phyloP scores from a whole-genome alignment of 2,113 vertebrate genomes.

The Hemichromis elongatus region DNA sequence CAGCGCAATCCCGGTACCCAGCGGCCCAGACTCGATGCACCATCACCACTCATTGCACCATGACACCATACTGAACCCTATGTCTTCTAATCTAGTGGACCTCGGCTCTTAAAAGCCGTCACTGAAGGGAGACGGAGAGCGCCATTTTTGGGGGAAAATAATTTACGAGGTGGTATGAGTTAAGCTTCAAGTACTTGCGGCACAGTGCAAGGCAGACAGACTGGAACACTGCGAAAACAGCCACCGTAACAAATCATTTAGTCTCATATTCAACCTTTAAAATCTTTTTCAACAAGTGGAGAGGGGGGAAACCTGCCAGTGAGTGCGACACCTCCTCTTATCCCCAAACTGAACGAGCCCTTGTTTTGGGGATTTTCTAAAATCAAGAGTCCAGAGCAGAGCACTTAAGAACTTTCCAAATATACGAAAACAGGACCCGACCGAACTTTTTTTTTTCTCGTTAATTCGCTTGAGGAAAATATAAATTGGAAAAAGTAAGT shows the following conservation, averaged over 20 bases:
- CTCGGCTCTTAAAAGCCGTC: conserved; percentile 86
- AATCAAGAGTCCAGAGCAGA: conserved; percentile 1
- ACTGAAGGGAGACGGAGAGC: conserved; percentile 10
- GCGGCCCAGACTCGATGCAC: conserved; percentile 85
- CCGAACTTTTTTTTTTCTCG: background rate
- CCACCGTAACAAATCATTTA: conserved; percentile 40
- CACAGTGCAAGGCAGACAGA: conserved; percentile 48
- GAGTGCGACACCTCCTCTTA: background rate
- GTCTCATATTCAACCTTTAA: conserved; percentile 18
- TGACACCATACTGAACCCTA: conserved; percentile 98
- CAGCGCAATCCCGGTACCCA: conserved; percentile 90
- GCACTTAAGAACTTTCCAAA: conserved; percentile 23
- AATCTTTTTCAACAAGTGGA: background rate
- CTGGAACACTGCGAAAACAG: conserved; percentile 40
- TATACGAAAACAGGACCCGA: background rate
- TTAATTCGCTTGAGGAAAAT: background rate
- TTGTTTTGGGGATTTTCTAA: background rate
- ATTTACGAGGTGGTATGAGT: conserved; percentile 33
- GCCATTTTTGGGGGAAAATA: background rate
- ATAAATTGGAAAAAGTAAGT: background rate
- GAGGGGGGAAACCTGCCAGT: background rate
- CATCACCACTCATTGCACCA: conserved; percentile 97
- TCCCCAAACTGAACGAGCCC: background rate
- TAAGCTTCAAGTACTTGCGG: conserved; percentile 64
- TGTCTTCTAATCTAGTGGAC: conserved; percentile 97